Evolutionary conservation across 2,888 invertebrate genomes (phyloP).

Genomic region (Cerceris rybyensis): DNA sequence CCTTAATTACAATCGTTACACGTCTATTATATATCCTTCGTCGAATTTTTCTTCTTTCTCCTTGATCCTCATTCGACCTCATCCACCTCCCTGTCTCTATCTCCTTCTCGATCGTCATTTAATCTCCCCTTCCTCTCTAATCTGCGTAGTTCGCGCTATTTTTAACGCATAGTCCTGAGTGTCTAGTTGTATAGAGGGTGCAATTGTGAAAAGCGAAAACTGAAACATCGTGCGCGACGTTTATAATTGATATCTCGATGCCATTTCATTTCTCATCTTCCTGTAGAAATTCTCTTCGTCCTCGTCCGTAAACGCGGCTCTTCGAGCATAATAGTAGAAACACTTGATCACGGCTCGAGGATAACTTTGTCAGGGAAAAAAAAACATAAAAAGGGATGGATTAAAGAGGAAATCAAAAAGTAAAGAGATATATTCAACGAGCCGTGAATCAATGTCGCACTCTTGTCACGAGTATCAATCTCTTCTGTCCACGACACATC

Average conservation of each 20-base stretch:
- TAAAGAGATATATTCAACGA: slow-evolving; percentile 32
- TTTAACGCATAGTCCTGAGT: slow-evolving; percentile 31
- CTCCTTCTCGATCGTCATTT: slow-evolving; percentile 5
- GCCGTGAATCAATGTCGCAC: slow-evolving; percentile 62
- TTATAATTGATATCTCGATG: neutral
- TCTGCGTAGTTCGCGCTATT: slow-evolving; percentile 1
- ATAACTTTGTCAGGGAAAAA: neutral
- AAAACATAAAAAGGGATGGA: neutral
- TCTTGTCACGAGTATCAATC: slow-evolving; percentile 39
- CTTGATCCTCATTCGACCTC: neutral
- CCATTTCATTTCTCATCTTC: slow-evolving; percentile 14
- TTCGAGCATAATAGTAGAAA: slow-evolving; percentile 33
- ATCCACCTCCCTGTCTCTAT: neutral
- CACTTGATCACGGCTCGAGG: slow-evolving; percentile 60
- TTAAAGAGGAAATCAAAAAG: neutral
- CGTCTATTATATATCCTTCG: slow-evolving; percentile 20
- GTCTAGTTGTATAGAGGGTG: slow-evolving; percentile 30
- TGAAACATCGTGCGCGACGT: slow-evolving; percentile 47
- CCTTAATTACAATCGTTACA: slow-evolving; percentile 54
- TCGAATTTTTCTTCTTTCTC: neutral
- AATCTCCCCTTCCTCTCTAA: neutral
- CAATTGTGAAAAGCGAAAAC: slow-evolving; percentile 25
- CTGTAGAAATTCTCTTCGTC: slow-evolving; percentile 23
- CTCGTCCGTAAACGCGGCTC: too few relatives aligned
- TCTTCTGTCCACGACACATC: slow-evolving; percentile 27